Percentiles rank a stretch among this genome's conserved stretches.
phyloP scores from a whole-genome alignment of 2,888 invertebrate genomes.

The Lymantria monacha region DNA sequence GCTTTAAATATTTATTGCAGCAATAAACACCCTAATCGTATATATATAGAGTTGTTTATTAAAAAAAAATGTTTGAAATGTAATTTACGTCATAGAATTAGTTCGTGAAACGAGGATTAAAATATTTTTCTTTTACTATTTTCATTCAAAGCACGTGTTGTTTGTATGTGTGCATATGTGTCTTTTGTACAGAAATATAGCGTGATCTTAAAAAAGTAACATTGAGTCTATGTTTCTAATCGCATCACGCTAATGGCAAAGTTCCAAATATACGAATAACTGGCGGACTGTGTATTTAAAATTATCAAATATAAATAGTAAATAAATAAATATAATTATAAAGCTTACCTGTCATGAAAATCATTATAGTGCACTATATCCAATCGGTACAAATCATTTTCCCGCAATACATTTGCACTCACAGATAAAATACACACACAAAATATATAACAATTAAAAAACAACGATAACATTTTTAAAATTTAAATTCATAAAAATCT shows the following conservation, averaged over 20 bases:
- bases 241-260: constrained; percentile 3
- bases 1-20: too few species aligned
- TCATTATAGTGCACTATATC: constrained; percentile 81
- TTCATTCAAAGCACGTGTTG: background rate
- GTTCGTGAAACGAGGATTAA: too few species aligned
- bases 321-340: constrained; percentile 2
- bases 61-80: background rate
- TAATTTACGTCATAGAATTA: background rate
- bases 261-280: background rate
- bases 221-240: background rate
- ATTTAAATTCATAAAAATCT: background rate
- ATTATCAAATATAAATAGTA: background rate
- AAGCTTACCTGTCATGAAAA: constrained; percentile 75
- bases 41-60: too few species aligned
- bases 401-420: constrained; percentile 38
- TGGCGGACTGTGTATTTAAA: background rate
- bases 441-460: constrained; percentile 22
- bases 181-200: constrained; percentile 5
- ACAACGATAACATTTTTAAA: constrained; percentile 17
- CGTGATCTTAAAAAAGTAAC: background rate
- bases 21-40: too few species aligned
- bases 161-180: background rate
- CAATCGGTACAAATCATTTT: constrained; percentile 61
- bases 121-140: background rate
- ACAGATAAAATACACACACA: constrained; percentile 29